Evolutionary conservation across 2,113 vertebrate genomes (phyloP).

Genomic region (Corythaeola cristata): DNA sequence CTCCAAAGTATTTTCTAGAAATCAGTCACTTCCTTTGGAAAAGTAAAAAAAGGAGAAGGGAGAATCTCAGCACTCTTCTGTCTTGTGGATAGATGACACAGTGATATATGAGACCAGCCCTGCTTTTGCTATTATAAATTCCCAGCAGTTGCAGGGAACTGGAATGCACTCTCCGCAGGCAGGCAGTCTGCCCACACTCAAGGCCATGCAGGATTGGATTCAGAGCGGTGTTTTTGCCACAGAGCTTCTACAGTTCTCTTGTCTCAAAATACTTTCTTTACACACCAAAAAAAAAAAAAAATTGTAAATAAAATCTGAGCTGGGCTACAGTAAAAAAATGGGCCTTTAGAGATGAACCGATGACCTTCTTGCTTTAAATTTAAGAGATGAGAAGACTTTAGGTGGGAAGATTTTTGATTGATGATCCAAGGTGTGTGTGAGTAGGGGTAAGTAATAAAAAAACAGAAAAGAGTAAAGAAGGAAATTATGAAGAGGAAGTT

Average conservation of each 20-base stretch:
- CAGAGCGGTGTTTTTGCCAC: neutral
- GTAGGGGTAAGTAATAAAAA: neutral
- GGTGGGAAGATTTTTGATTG: neutral
- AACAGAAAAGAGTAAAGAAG: neutral
- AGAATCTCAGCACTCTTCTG: neutral
- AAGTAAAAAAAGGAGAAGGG: neutral
- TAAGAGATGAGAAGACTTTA: neutral
- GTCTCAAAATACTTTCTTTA: neutral
- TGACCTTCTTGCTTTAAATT: neutral
- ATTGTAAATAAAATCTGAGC: neutral
- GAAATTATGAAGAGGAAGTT: neutral
- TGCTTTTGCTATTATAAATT: conserved; percentile 46
- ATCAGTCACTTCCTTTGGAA: neutral
- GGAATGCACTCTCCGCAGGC: neutral
- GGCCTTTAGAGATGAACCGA: neutral
- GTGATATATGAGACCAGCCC: neutral
- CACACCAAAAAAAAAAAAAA: neutral
- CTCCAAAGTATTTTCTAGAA: neutral
- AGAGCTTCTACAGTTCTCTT: neutral
- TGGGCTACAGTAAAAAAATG: neutral
- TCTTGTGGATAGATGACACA: conserved; percentile 8
- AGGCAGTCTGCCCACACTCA: neutral
- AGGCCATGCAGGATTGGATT: neutral
- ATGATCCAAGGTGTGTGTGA: neutral
- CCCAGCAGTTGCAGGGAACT: neutral